phyloP scores from a whole-genome alignment of 2,113 vertebrate genomes.

The Peucedramus taeniatus region DNA sequence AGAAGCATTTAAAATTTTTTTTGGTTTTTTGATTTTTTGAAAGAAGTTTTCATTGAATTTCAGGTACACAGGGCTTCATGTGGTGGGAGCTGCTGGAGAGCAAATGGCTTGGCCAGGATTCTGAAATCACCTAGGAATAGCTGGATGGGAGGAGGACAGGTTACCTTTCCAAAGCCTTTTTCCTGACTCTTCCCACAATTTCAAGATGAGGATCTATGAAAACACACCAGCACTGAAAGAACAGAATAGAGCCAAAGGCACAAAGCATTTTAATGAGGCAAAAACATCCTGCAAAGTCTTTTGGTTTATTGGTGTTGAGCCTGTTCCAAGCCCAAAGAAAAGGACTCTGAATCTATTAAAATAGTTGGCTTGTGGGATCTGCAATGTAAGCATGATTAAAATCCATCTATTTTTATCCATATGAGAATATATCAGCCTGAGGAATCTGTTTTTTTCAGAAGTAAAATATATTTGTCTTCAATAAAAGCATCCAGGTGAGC shows the following conservation, averaged over 20 bases:
- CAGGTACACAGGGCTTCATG: background rate
- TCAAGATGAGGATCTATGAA: background rate
- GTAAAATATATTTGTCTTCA: background rate
- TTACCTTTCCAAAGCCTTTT: background rate
- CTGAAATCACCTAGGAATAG: background rate
- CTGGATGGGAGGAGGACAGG: background rate
- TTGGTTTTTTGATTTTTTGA: background rate
- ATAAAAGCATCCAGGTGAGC: background rate
- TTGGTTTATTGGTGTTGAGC: conserved; percentile 8
- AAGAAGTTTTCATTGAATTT: background rate
- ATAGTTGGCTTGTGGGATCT: background rate
- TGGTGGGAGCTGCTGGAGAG: background rate
- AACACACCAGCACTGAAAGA: background rate
- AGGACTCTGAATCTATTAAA: background rate
- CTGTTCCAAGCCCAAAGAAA: background rate
- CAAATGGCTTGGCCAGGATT: background rate
- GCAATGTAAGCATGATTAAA: background rate
- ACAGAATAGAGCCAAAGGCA: background rate
- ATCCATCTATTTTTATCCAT: background rate
- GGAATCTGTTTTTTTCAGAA: background rate
- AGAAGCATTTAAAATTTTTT: background rate
- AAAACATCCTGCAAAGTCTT: conserved; percentile 19
- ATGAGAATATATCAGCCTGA: background rate
- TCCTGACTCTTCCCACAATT: background rate
- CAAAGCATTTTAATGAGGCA: conserved; percentile 17